phyloP scores from a whole-genome alignment of 2,113 vertebrate genomes.

The Crypturellus undulatus region DNA sequence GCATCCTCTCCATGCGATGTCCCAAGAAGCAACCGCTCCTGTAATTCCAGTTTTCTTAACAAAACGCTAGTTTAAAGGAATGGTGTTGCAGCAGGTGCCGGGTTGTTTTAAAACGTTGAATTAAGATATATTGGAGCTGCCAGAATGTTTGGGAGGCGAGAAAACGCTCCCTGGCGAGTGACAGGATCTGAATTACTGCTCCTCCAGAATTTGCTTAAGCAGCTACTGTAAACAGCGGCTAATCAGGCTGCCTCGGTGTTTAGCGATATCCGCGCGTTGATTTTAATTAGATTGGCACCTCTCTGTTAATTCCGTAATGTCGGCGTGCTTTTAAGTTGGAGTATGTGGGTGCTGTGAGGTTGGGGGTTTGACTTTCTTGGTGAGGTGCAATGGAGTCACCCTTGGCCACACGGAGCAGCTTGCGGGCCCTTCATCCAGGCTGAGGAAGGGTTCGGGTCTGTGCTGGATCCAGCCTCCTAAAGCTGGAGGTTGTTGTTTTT shows the following conservation, averaged over 20 bases:
- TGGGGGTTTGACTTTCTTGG: not conserved
- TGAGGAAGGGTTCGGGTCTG: not conserved
- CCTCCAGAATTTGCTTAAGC: constrained; percentile 42
- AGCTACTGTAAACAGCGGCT: constrained; percentile 40
- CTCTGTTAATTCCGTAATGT: constrained; percentile 42
- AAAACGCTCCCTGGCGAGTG: constrained; percentile 13
- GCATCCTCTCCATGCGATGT: accelerated
- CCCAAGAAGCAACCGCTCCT: not conserved
- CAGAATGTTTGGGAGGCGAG: constrained; percentile 3
- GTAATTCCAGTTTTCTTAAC: not conserved
- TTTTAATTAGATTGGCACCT: constrained; percentile 62
- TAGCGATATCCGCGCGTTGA: constrained; percentile 7
- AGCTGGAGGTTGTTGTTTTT: not conserved
- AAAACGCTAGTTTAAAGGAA: not conserved
- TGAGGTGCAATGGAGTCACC: not conserved
- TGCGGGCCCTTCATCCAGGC: not conserved
- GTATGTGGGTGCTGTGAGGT: constrained; percentile 2
- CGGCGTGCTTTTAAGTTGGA: constrained; percentile 28
- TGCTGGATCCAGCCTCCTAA: not conserved
- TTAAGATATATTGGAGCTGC: constrained; percentile 9
- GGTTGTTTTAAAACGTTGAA: not conserved
- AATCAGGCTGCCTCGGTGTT: constrained; percentile 44
- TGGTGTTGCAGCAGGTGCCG: not conserved
- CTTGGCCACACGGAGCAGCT: not conserved
- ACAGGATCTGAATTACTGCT: constrained; percentile 1